These are phyloP conservation scores for Scylla paramamosain DNA, from an alignment of 1,140 invertebrate species.

Conservation along the genomic window DNA sequence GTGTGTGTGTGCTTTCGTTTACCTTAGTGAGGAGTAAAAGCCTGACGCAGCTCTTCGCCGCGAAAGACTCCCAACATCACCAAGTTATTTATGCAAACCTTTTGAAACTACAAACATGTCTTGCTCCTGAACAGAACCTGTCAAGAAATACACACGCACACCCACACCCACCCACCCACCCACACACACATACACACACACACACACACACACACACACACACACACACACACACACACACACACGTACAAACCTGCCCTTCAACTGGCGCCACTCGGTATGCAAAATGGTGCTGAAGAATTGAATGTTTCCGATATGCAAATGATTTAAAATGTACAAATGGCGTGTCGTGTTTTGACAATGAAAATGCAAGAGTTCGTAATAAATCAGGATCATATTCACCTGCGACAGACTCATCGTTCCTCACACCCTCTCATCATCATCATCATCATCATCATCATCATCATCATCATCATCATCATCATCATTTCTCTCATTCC, in stretches of 20 bases:
- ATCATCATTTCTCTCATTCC: no score
- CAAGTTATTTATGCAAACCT: not conserved
- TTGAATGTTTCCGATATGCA: constrained; percentile 13
- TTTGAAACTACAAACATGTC: not conserved
- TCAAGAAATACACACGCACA: not conserved
- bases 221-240: constrained; percentile 1
- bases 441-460: no score
- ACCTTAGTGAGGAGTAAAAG: no score
- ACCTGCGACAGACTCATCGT: not conserved
- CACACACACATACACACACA: constrained; percentile 12
- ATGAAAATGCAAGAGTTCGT: not conserved
- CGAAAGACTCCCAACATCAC: not conserved
- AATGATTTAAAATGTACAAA: constrained; percentile 14
- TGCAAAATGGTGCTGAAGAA: not conserved
- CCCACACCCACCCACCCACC: not conserved
- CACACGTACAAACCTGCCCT: not conserved
- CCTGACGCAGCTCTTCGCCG: not conserved
- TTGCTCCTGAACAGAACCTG: not conserved
- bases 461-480: no score
- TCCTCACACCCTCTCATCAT: no score
- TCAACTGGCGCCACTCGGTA: not conserved
- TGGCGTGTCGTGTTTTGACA: not conserved
- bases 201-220: constrained; percentile 20
- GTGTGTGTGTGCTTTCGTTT: no score
- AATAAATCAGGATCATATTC: not conserved